Conservation (phyloP, 37 sponge, comb jelly and placozoan species). For the Geodia barretti region DNA sequence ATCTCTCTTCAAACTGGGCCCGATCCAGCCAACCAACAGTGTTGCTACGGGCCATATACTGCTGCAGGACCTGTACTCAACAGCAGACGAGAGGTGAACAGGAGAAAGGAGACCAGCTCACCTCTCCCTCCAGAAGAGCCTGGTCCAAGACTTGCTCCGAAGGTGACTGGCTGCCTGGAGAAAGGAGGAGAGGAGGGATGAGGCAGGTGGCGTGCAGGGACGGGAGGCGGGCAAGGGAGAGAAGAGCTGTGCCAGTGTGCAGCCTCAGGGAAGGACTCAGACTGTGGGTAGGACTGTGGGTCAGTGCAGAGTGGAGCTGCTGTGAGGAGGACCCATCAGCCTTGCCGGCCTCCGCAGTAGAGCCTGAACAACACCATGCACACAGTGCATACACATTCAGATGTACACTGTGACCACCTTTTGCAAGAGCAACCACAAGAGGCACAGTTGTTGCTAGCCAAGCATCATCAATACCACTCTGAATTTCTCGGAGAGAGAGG, state of each 20-base stretch:
- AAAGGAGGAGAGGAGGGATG: conserved; percentile 37
- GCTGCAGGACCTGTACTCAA: conserved; percentile 33
- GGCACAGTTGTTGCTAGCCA: not conserved
- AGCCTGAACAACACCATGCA: too few species aligned
- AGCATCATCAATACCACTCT: not conserved
- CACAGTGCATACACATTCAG: not conserved
- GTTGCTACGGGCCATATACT: conserved; percentile 58
- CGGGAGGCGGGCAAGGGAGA: conserved; percentile 43
- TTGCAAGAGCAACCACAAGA: not conserved
- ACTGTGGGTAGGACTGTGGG: not conserved
- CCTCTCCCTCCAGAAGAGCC: conserved; percentile 46
- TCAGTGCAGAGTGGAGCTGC: not conserved
- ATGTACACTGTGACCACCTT: not conserved
- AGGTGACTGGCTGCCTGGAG: not conserved
- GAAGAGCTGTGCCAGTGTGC: not conserved
- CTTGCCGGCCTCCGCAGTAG: not conserved
- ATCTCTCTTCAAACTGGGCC: conserved; percentile 84
- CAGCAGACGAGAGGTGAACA: not conserved
- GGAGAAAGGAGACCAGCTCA: too few species aligned
- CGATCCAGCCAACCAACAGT: conserved; percentile 69
- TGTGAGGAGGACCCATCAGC: not conserved
- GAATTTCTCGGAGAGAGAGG: not conserved
- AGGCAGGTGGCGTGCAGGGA: conserved; percentile 17
- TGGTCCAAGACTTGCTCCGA: conserved; percentile 51
- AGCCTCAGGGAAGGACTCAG: conserved; percentile 6